Base-by-base conservation (phyloP, 1,140 invertebrate genomes). In the Panagrolaimus sp. region DNA sequence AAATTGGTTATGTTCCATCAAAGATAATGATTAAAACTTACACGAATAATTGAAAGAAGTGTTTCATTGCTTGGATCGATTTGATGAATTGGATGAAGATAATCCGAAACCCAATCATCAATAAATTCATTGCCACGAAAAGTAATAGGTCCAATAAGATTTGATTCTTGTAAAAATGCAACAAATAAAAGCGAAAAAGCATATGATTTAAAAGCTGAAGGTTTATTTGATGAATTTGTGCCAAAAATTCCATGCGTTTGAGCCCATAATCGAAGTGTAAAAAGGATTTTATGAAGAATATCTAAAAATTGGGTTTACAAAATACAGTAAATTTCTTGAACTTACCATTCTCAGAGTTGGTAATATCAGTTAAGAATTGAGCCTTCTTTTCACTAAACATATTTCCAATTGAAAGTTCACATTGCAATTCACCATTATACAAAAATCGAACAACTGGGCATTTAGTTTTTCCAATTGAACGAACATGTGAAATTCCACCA, bases 201-300 rank as follows among this genome's bases (percentile, higher is more conserved):
- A 14, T 78, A 76, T 17, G 75, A 78, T 47, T 72, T 78, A 68
- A 71, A 78, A 43, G 72, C 12, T 5, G 10, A 12, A 10, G 52
- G 52, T 17, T 63, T 55, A 9, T 74, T 58, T n/a, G 21, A 26
- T 12, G 21, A 28, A 32, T 15, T 38, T 28, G 70, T 26, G 26
- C 24, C 43, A 26, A 66, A 38, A 45, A 76, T 78, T 24, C 76
- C 48, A 21, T 67, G 46, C 38, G 14, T 45, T 24, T 48, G 43
- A 12, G 76, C 76, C 75, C 75, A 76, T 14, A 76, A 32, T 45
- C 75, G 77, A 38, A 76, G 15, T 15, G 75, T 24, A 55, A 78
- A 76, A 28, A 76, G 44, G 2, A 76, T 64, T 21, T 46, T 68
- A 15, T 28, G 67, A 3, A 78, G 52, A 44, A 58, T 73, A 21